Conservation (phyloP, 2,113 vertebrate species). For the Cyanoramphus novaezelandiae region DNA sequence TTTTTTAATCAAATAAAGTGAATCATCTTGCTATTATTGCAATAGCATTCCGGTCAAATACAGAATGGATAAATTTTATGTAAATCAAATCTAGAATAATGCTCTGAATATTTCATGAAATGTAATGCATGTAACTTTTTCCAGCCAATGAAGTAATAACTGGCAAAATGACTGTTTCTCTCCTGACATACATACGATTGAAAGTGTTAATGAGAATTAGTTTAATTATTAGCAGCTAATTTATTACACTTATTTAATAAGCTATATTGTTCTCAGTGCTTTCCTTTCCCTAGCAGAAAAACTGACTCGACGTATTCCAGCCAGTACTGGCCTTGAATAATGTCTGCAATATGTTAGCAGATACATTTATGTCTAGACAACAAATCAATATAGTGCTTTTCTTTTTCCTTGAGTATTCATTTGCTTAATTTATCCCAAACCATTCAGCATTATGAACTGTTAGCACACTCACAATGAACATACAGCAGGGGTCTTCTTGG, state of each 20-base stretch:
- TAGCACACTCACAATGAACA: conserved; percentile 70
- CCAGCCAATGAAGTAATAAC: conserved; percentile 49
- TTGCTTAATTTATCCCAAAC: conserved; percentile 77
- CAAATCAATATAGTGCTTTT: conserved; percentile 83
- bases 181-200: conserved; percentile 24
- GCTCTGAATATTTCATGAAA: conserved; percentile 58
- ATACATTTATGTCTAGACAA: conserved; percentile 92
- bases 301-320: conserved; percentile 70
- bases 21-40: conserved; percentile 69
- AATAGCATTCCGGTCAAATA: conserved; percentile 58
- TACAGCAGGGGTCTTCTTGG: conserved; percentile 57
- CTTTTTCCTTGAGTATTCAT: conserved; percentile 78
- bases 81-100: conserved; percentile 64
- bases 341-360: conserved; percentile 86
- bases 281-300: conserved; percentile 63
- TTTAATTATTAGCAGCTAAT: conserved; percentile 60
- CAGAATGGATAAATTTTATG: conserved; percentile 67
- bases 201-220: conserved; percentile 63
- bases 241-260: conserved; percentile 58
- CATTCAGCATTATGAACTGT: conserved; percentile 71
- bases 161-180: conserved; percentile 52
- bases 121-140: conserved; percentile 40
- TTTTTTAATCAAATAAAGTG: conserved; percentile 68
- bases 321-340: conserved; percentile 71
- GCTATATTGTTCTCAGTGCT: conserved; percentile 27